phyloP scores from a whole-genome alignment of 2,888 invertebrate genomes.

The Drosophila ochracea region DNA sequence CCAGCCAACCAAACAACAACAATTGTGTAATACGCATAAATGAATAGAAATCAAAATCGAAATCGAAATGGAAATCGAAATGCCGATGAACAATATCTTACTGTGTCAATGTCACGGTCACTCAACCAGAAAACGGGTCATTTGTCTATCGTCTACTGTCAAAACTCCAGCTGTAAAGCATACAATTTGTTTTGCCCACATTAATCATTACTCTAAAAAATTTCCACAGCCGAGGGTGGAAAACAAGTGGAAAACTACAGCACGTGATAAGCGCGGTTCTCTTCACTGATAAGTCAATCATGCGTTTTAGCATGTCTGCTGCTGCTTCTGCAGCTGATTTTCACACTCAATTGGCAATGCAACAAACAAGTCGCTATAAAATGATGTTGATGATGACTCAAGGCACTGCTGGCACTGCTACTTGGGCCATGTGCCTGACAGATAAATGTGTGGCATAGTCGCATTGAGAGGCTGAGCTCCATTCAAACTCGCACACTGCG shows the following conservation, averaged over 20 bases:
- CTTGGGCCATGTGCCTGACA: background rate
- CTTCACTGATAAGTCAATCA: constrained; percentile 48
- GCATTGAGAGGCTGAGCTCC: background rate
- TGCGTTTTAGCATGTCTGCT: constrained; percentile 23
- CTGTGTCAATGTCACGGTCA: constrained; percentile 74
- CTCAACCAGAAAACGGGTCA: constrained; percentile 38
- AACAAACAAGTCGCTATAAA: constrained; percentile 45
- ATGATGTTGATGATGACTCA: constrained; percentile 34
- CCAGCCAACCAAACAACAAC: constrained; percentile 38
- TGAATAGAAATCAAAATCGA: constrained; percentile 55
- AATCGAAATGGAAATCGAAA: constrained; percentile 42
- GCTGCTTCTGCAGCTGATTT: constrained; percentile 6
- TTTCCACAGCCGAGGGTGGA: constrained; percentile 57
- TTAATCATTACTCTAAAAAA: constrained; percentile 34
- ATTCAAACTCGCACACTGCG: constrained; percentile 12
- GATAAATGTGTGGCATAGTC: background rate
- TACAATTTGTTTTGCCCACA: background rate
- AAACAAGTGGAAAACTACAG: constrained; percentile 73
- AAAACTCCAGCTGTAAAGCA: constrained; percentile 1
- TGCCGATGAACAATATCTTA: constrained; percentile 39
- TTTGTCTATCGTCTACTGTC: constrained; percentile 15
- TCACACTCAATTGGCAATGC: constrained; percentile 55
- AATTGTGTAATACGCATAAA: constrained; percentile 72
- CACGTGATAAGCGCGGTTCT: constrained; percentile 69
- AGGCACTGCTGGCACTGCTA: constrained; percentile 7